Percentiles rank a stretch among this genome's conserved stretches.
These are phyloP conservation scores for Ictalurus furcatus DNA, from an alignment of 2,113 vertebrate species.

Conservation along the genomic window DNA sequence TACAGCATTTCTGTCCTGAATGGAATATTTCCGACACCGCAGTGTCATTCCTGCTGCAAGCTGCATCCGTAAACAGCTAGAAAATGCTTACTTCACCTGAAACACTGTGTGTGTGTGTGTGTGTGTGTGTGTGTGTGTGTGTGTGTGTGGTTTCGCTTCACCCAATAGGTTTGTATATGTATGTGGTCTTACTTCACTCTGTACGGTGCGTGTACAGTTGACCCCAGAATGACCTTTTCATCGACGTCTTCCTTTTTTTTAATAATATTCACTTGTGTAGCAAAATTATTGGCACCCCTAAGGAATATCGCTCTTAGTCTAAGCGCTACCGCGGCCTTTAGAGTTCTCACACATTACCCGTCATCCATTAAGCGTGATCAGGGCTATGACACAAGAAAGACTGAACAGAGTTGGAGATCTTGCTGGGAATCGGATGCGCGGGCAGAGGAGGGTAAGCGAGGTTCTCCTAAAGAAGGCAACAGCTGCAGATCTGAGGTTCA, in stretches of 20 bases:
- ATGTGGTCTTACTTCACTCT: not conserved
- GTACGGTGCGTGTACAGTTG: not conserved
- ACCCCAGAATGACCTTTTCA: no score
- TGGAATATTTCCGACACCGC: slow-evolving; percentile 39
- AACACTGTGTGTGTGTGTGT: not conserved
- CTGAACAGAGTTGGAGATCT: not conserved
- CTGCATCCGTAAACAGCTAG: not conserved
- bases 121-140: slow-evolving; percentile 7
- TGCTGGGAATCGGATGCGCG: not conserved
- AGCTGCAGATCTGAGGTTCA: not conserved
- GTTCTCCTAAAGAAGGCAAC: not conserved
- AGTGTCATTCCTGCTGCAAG: slow-evolving; percentile 30
- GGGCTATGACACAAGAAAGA: not conserved
- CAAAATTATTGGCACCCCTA: not conserved
- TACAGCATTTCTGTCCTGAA: slow-evolving; percentile 38
- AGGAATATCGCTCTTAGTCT: not conserved
- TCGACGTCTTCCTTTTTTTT: not conserved
- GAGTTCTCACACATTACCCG: not conserved
- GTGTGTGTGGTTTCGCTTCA: not conserved
- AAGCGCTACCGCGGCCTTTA: not conserved
- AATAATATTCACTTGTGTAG: not conserved
- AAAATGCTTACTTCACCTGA: slow-evolving; percentile 31
- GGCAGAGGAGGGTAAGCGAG: not conserved
- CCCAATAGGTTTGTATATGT: not conserved
- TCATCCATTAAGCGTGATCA: not conserved